These are phyloP conservation scores for Crocallis elinguaria DNA, from an alignment of 2,888 invertebrate species.

Conservation along the genomic window DNA sequence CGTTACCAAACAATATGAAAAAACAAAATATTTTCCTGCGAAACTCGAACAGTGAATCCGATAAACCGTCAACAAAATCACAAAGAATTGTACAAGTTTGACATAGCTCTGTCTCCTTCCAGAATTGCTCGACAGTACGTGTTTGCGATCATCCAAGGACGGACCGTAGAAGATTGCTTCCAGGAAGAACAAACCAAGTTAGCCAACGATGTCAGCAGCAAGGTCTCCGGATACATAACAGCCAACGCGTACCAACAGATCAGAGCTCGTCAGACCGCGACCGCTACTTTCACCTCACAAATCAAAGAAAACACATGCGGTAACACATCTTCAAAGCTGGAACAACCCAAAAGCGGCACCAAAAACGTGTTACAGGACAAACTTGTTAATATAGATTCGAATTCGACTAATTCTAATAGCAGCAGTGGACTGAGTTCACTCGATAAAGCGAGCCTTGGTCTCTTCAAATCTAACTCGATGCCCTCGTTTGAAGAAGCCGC, in stretches of 20 bases:
- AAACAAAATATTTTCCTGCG: no score
- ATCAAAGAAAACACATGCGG: constrained; percentile 75
- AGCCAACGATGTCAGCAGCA: constrained; percentile 59
- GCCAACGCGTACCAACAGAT: constrained; percentile 71
- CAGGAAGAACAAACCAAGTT: constrained; percentile 72
- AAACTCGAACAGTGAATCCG: no score
- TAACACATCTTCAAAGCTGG: constrained; percentile 53
- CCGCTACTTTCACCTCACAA: constrained; percentile 58
- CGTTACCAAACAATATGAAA: no score
- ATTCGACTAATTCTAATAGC: constrained; percentile 68
- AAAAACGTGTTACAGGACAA: constrained; percentile 81
- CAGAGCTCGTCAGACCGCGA: constrained; percentile 50
- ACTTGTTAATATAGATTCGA: constrained; percentile 73
- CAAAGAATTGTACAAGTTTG: neutral
- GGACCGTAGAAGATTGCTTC: constrained; percentile 86
- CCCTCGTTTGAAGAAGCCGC: constrained; percentile 76
- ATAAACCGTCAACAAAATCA: no score
- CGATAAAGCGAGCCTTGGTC: constrained; percentile 59
- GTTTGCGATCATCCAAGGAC: constrained; percentile 87
- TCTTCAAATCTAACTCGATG: constrained; percentile 76
- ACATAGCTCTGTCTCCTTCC: constrained; percentile 32
- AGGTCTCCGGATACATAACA: constrained; percentile 81
- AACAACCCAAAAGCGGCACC: constrained; percentile 60
- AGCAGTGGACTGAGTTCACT: constrained; percentile 64
- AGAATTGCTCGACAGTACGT: constrained; percentile 88